These are phyloP conservation scores for Hoplodrina blanda DNA, from an alignment of 2,888 invertebrate species.

Conservation along the genomic window DNA sequence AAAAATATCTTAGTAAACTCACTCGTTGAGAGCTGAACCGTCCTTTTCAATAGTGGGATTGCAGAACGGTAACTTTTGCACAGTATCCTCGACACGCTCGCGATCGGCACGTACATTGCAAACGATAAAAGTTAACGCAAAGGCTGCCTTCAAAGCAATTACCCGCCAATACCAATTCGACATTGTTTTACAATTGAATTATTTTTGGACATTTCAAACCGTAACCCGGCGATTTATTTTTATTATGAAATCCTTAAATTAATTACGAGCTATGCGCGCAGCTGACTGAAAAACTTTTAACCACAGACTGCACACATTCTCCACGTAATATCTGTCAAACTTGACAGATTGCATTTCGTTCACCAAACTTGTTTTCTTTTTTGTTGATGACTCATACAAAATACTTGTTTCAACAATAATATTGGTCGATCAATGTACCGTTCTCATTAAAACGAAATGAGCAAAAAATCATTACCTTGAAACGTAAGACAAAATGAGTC, in stretches of 20 bases:
- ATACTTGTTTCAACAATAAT: slow-evolving; percentile 37
- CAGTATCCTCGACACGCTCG: slow-evolving; percentile 79
- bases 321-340: slow-evolving; percentile 72
- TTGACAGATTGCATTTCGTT: slow-evolving; percentile 43
- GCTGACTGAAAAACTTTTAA: slow-evolving; percentile 63
- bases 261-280: slow-evolving; percentile 67
- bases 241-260: slow-evolving; percentile 78
- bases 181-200: slow-evolving; percentile 85
- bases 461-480: background rate
- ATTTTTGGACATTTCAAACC: slow-evolving; percentile 84
- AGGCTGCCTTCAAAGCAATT: slow-evolving; percentile 80
- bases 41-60: slow-evolving; percentile 82
- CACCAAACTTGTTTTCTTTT: background rate
- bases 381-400: slow-evolving; percentile 34
- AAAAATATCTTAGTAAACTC: slow-evolving; percentile 67
- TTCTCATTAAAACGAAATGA: too few relatives aligned
- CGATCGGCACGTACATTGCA: slow-evolving; percentile 77
- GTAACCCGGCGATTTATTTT: slow-evolving; percentile 70
- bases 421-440: background rate
- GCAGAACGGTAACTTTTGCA: slow-evolving; percentile 86
- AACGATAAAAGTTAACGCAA: slow-evolving; percentile 80
- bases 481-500: background rate
- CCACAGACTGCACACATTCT: slow-evolving; percentile 62
- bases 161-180: slow-evolving; percentile 87
- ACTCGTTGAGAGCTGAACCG: slow-evolving; percentile 79